Conservation (phyloP, 2,888 invertebrate species). For the Adineta ricciae region DNA sequence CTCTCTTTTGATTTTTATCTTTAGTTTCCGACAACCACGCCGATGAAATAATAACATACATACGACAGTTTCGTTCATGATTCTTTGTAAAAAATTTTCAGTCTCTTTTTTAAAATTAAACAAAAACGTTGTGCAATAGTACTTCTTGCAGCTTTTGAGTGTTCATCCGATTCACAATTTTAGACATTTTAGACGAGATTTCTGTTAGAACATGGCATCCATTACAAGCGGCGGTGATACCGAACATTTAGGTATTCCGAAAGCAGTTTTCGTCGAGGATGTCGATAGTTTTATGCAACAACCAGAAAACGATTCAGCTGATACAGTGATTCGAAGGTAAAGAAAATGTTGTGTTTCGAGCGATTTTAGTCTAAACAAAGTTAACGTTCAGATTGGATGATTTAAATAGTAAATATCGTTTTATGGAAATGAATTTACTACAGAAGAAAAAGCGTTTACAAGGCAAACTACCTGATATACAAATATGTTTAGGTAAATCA, state of each 20-base stretch:
- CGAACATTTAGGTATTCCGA: conserved; percentile 32
- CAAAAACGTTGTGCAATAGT: not conserved
- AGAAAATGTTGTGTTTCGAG: too few species aligned
- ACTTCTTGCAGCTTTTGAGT: not conserved
- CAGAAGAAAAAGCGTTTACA: conserved; percentile 32
- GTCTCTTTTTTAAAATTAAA: not conserved
- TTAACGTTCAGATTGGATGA: not conserved
- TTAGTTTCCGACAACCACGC: not conserved
- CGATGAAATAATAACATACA: not conserved
- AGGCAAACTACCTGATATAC: conserved; percentile 27
- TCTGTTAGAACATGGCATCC: not conserved
- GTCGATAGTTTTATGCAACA: conserved; percentile 33
- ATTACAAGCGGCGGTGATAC: not conserved
- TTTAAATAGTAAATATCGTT: conserved; percentile 31
- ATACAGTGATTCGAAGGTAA: conserved; percentile 24
- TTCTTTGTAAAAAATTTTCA: not conserved
- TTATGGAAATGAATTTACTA: conserved; percentile 34
- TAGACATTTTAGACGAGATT: not conserved
- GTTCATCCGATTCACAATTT: not conserved
- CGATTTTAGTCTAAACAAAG: too few species aligned
- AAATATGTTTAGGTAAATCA: not conserved
- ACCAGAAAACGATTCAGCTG: conserved; percentile 25
- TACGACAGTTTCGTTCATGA: not conserved
- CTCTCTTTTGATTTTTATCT: not conserved
- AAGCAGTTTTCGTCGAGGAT: conserved; percentile 34